These are phyloP conservation scores for Casuarius casuarius DNA, from an alignment of 2,113 vertebrate genomes.

Conservation along the genomic window DNA sequence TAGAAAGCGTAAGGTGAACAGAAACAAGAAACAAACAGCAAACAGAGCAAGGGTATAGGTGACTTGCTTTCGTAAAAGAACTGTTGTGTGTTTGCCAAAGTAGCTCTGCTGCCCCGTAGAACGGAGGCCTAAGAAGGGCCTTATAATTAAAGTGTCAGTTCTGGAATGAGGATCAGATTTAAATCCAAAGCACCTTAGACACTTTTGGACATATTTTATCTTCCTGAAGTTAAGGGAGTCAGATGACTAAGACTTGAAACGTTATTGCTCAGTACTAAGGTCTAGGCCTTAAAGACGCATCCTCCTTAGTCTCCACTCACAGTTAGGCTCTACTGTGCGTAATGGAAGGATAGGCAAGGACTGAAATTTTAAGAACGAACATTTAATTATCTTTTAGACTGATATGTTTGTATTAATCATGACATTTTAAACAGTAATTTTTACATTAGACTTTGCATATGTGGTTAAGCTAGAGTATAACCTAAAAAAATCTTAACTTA, in stretches of 20 bases:
- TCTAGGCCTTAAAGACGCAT: neutral
- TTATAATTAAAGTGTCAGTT: conserved; percentile 22
- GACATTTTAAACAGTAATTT: neutral
- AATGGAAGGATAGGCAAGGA: neutral
- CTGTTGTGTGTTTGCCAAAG: conserved; percentile 57
- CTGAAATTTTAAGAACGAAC: neutral
- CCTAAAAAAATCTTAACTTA: neutral
- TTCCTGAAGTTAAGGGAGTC: neutral
- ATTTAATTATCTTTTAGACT: neutral
- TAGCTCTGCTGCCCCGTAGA: conserved; percentile 7
- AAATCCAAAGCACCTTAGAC: conserved; percentile 8
- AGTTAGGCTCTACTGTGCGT: neutral
- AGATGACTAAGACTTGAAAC: neutral
- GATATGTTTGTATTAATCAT: neutral
- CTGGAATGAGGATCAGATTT: conserved; percentile 59
- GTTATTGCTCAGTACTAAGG: neutral
- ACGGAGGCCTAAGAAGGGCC: conserved; percentile 7
- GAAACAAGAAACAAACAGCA: neutral
- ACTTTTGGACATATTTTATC: neutral
- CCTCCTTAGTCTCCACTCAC: neutral
- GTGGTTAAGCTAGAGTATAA: neutral
- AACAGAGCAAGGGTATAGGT: neutral
- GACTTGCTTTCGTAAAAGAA: conserved; percentile 27
- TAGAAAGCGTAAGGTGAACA: conserved; percentile 5
- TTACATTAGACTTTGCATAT: neutral